Base-by-base conservation (phyloP, 2,113 vertebrate species). In the Pristiophorus japonicus region DNA sequence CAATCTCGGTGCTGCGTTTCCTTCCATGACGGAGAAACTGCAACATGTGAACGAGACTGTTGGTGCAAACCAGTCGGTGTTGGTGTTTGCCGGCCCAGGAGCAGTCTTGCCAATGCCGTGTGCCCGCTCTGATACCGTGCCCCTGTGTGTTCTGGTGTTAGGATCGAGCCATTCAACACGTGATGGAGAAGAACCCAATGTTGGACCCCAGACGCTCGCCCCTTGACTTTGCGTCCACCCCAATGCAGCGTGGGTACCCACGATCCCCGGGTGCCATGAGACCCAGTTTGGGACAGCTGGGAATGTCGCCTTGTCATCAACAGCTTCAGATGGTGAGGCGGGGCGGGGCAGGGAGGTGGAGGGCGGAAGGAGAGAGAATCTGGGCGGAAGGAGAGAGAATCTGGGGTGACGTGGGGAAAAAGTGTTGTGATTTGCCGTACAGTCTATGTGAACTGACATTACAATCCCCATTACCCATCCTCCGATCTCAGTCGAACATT, bases 101-200 rank as follows among this genome's bases (percentile, higher is more conserved):
- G 51, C 51, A 51, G 51, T 51, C 1, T 51, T 85, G 42, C 22
- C 55, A 27, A 95, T 97, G 22, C 97, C 97, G 96, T 96, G 97
- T 95, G 10, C 22, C 10, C 63, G 18, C 63, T 65, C 63, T 65
- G 63, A 1, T 65, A 0, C 63, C 18, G 12, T 65, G 2, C 22
- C 22, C 47, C 45, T 45, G 0, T 34, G 1, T 55, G 96, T 96
- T 38, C 45, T 95, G 24, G 34, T 51, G 0, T 0, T 95, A 99
- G 98, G 98, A 99, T 96, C 97, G 97, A 96, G 98, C 98, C 67
- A 97, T 98, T 42, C 96, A 98, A 75, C 97, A 97, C 96, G 97
- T 98, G 20, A 97, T 98, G 95, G 97, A 98, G 95, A 97, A 97
- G 73, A 97, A 97, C 0, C 96, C 96, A 14, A 95, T 96, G 96